Base-by-base conservation (phyloP, 2,888 invertebrate genomes). In the Labia minor region DNA sequence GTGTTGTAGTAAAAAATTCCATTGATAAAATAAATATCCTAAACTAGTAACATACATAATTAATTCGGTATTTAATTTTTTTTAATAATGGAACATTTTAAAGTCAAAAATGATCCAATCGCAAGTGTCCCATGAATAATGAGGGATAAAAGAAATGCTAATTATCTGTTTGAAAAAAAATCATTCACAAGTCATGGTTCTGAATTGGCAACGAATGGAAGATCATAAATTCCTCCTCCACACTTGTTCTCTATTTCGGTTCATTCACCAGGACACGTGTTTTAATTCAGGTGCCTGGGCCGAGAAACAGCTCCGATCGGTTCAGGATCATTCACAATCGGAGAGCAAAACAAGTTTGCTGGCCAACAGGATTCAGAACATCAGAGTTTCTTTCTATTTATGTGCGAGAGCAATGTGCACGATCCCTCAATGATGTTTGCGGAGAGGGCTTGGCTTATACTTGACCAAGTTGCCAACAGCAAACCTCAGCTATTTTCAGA, bases 251-350 rank as follows among this genome's bases (percentile, higher is more conserved):
- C 49, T 49, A 49, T 49, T 49, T 49, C 49, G 49, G 49, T 49
- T 49, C 49, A 49, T 49, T 49, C 49, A 49, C 49, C 49, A 49
- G 49, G 49, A 49, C 49, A 49, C 49, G 49, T 49, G 49, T 49
- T 26, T 49, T 49, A 49, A 49, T 49, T 49, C 49, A 49, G 49
- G 49, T 49, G 49, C 26, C 26, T 26, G 26, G 26, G 49, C 16
- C 16, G 3, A 8, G 2, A 4, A 16, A 3, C 49, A 49, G 49
- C 49, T 3, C n/a, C 49, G 49, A 49, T 49, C n/a, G 49, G 49
- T 49, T 49, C 49, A 49, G 49, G 49, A 49, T 49, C 49, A 49
- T 49, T 49, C 49, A 49, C 49, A 49, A 49, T n/a, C 49, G 26
- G 16, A 49, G 49, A 49, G 16, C 49, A 11, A 11, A 49, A 49